phyloP scores from a whole-genome alignment of 2,888 invertebrate species.

The Lycophotia porphyrea region DNA sequence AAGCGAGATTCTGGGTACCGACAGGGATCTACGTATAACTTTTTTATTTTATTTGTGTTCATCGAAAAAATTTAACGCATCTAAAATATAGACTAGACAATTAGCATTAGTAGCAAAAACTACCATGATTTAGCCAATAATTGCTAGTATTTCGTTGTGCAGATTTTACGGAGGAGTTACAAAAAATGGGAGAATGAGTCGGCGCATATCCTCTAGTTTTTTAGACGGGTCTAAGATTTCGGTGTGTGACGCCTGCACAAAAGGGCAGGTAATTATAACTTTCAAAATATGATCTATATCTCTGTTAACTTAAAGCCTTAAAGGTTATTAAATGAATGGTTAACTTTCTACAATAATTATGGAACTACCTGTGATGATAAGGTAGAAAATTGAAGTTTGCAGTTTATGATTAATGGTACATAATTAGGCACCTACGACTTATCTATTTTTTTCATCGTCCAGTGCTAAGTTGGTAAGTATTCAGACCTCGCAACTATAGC shows the following conservation, averaged over 20 bases:
- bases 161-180: slow-evolving; percentile 62
- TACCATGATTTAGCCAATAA: slow-evolving; percentile 71
- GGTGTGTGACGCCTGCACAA: slow-evolving; percentile 45
- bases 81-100: slow-evolving; percentile 31
- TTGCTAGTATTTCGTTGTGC: slow-evolving; percentile 73
- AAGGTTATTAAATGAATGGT: slow-evolving; percentile 23
- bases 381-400: slow-evolving; percentile 26
- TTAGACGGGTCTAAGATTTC: neutral
- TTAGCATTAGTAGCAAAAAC: slow-evolving; percentile 68
- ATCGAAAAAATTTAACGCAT: slow-evolving; percentile 17
- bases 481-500: neutral
- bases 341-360: slow-evolving; percentile 31
- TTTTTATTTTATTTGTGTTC: slow-evolving; percentile 45
- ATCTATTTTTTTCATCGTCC: slow-evolving; percentile 5
- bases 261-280: slow-evolving; percentile 70
- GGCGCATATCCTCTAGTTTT: slow-evolving; percentile 65
- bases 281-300: slow-evolving; percentile 62
- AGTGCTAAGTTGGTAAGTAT: neutral
- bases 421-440: slow-evolving; percentile 29
- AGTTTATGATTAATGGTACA: slow-evolving; percentile 43
- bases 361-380: slow-evolving; percentile 48
- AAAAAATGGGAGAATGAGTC: slow-evolving; percentile 67
- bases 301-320: slow-evolving; percentile 39
- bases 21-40: slow-evolving; percentile 50
- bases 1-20: slow-evolving; percentile 51